These are phyloP conservation scores for Ceratitis capitata DNA, from an alignment of 1,140 invertebrate species.

Conservation along the genomic window DNA sequence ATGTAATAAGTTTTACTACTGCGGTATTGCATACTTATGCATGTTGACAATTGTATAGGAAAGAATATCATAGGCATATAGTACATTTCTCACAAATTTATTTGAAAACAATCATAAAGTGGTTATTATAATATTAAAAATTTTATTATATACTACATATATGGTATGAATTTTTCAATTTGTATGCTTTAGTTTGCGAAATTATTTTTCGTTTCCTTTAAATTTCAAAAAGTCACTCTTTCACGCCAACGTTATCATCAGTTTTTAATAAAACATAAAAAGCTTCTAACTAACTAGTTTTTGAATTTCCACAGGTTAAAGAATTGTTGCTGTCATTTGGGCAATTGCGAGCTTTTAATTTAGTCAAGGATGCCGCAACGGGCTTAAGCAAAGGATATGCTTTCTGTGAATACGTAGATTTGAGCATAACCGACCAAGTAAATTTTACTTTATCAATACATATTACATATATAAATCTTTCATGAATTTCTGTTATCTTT, in stretches of 20 bases:
- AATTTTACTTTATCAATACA: background rate
- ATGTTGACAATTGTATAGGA: background rate
- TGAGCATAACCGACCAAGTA: conserved; percentile 95
- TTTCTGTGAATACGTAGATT: conserved; percentile 98
- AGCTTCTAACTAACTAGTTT: no score
- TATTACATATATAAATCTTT: conserved; percentile 39
- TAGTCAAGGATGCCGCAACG: conserved; percentile 97
- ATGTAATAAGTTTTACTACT: background rate
- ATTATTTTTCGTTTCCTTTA: no score
- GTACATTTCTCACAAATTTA: background rate
- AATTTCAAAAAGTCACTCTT: no score
- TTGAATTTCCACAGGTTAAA: no score
- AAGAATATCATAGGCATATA: background rate
- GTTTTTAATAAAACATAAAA: no score
- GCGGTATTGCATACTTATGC: background rate
- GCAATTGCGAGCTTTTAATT: conserved; percentile 95
- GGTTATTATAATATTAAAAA: no score
- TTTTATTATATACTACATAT: no score
- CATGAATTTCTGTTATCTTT: no score
- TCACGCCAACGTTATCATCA: conserved; percentile 65
- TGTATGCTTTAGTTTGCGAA: no score
- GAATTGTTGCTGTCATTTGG: conserved; percentile 97
- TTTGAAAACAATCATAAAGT: no score
- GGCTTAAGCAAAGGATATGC: conserved; percentile 99
- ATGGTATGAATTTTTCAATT: no score